Evolutionary conservation across 2,888 invertebrate genomes (phyloP).

Genomic region (Eucera pruinosa): DNA sequence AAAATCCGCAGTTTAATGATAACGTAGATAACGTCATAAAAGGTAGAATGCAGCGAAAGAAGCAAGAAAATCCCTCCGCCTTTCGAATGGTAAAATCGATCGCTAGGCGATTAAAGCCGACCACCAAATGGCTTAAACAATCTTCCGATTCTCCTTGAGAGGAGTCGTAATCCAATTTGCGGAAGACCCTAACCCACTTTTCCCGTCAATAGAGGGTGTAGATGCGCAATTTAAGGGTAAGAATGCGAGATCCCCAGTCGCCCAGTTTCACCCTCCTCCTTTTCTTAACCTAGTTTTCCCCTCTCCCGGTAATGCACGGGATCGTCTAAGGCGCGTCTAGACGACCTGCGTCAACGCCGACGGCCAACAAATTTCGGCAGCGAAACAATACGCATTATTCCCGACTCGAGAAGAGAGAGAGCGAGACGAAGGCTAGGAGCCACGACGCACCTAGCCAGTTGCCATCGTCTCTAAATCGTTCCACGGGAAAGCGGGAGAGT

Average conservation of each 20-base stretch:
- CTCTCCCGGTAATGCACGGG: slow-evolving; percentile 39
- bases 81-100: too few relatives aligned
- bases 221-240: slow-evolving; percentile 41
- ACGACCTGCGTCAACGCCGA: slow-evolving; percentile 70
- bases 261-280: slow-evolving; percentile 48
- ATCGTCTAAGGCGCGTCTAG: slow-evolving; percentile 68
- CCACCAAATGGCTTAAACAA: slow-evolving; percentile 2
- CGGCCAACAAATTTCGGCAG: slow-evolving; percentile 31
- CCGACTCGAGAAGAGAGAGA: slow-evolving; percentile 43
- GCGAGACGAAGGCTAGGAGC: slow-evolving; percentile 46
- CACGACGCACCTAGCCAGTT: slow-evolving; percentile 57
- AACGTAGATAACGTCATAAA: too few relatives aligned
- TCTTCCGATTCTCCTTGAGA: slow-evolving; percentile 40
- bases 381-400: slow-evolving; percentile 60
- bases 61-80: too few relatives aligned
- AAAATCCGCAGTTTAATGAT: too few relatives aligned
- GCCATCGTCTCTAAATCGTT: slow-evolving; percentile 40
- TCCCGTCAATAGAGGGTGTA: slow-evolving; percentile 27
- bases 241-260: slow-evolving; percentile 28
- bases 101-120: background rate
- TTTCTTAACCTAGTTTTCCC: slow-evolving; percentile 41
- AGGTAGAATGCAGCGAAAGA: too few relatives aligned
- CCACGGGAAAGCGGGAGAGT: slow-evolving; percentile 5
- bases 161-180: slow-evolving; percentile 68
- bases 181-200: slow-evolving; percentile 74